Conservation (phyloP, 2,797 vertebrate species). For the Enteromius fasciolatus region DNA sequence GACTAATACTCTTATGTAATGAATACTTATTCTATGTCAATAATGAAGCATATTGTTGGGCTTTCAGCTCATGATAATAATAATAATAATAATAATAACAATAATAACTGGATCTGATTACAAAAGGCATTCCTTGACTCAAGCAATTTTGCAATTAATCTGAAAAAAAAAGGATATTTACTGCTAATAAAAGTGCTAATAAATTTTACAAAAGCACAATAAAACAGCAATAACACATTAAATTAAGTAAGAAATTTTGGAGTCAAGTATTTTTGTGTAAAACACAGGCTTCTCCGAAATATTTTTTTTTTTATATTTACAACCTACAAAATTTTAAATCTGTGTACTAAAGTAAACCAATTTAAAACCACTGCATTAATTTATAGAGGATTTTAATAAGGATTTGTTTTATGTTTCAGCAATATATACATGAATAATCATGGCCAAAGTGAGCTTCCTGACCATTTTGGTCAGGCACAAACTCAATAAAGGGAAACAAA, state of each 20-base stretch:
- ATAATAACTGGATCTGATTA: too few species aligned
- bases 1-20: not conserved
- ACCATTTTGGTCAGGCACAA: constrained; percentile 26
- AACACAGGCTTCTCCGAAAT: not conserved
- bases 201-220: not conserved
- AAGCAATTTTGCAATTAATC: not conserved
- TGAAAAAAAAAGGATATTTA: not conserved
- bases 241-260: not conserved
- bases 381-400: not conserved
- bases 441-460: constrained; percentile 4
- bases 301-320: not conserved
- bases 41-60: not conserved
- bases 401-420: not conserved
- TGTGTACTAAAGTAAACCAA: not conserved
- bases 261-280: not conserved
- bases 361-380: not conserved
- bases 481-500: constrained; percentile 30
- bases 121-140: not conserved
- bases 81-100: too few species aligned
- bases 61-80: not conserved
- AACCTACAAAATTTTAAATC: not conserved
- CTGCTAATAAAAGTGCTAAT: not conserved
- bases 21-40: not conserved
- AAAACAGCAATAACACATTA: not conserved
- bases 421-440: constrained; percentile 18